Evolutionary conservation across 2,113 vertebrate species (phyloP).

Genomic region (Hemichromis elongatus): DNA sequence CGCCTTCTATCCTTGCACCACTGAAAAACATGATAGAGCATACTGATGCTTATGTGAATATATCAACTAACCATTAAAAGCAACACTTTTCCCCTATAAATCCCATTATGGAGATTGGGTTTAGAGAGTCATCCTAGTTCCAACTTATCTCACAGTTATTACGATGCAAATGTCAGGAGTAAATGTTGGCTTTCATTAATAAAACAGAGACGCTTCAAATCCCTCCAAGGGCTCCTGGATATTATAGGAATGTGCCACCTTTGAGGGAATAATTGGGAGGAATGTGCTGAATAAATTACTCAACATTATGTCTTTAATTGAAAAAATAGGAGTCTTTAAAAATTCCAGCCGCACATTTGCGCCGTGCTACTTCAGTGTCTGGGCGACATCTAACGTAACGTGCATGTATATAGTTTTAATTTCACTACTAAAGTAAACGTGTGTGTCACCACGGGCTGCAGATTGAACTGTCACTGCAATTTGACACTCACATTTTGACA

Average conservation of each 20-base stretch:
- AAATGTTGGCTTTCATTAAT: constrained; percentile 69
- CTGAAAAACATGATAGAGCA: constrained; percentile 41
- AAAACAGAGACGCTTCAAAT: constrained; percentile 59
- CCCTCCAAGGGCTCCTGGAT: constrained; percentile 45
- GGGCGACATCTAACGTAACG: not conserved
- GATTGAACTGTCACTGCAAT: not conserved
- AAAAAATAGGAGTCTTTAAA: not conserved
- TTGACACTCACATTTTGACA: not conserved
- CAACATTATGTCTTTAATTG: not conserved
- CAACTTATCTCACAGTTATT: constrained; percentile 56
- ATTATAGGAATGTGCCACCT: constrained; percentile 53
- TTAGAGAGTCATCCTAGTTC: constrained; percentile 53
- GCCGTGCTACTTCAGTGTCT: not conserved
- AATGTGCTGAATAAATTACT: constrained; percentile 49
- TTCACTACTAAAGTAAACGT: not conserved
- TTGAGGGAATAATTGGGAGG: constrained; percentile 52
- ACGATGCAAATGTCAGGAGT: constrained; percentile 59
- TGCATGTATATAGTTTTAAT: not conserved
- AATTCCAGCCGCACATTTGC: not conserved
- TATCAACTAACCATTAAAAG: constrained; percentile 51
- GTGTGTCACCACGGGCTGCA: not conserved
- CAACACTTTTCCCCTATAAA: constrained; percentile 45
- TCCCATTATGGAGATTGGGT: constrained; percentile 57
- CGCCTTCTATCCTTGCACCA: constrained; percentile 32
- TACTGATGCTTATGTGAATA: constrained; percentile 52